Evolutionary conservation across 2,888 invertebrate species (phyloP), one percentile per base, ranked within the genome.

Genomic region (Idaea dimidiata): DNA sequence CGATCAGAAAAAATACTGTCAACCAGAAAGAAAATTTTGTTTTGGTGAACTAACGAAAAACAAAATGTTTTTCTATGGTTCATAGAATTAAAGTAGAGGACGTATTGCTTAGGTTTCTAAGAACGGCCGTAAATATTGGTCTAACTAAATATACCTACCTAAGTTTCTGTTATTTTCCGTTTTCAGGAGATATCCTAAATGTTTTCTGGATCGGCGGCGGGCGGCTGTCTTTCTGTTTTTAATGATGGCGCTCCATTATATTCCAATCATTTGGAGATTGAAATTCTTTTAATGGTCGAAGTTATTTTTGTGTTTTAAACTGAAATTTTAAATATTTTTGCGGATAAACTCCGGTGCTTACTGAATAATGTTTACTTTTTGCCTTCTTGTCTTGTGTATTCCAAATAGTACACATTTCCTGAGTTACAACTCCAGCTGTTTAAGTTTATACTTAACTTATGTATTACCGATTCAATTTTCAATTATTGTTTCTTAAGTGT

Each of bases 301-400:
- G 59, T 62, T 62, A 62, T 62, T 60, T 57, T 53, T 43, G 16
- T 17, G 17, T 4, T 55, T 10, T 24, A 32, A 16, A 53, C 18
- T 8, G 17, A 7, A 32, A 32, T 16, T 33, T 43, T 56, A 56
- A 17, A n/a, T 59, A 56, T 54, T 59, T 53, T n/a, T 32, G 55
- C 32, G 32, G 31, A 6, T 31, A 17, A 43, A 10, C n/a, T n/a
- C n/a, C n/a, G n/a, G n/a, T 10, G 43, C 14, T 43, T 43, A 10
- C 43, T 3, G 43, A 43, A 10, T 43, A n/a, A n/a, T n/a, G n/a
- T n/a, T n/a, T n/a, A n/a, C n/a, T 43, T 43, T 43, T 43, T 8
- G 2, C 10, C 8, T 43, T 8, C 14, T 10, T 43, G 8, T 5
- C 14, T 33, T 10, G 24, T 5, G 24, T 24, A 3, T 24, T 24